A percentile compares a stretch with the other conserved stretches of the same genome.
Evolutionary conservation across 2,888 invertebrate genomes (phyloP).

Genomic region (Ophion ellenae): DNA sequence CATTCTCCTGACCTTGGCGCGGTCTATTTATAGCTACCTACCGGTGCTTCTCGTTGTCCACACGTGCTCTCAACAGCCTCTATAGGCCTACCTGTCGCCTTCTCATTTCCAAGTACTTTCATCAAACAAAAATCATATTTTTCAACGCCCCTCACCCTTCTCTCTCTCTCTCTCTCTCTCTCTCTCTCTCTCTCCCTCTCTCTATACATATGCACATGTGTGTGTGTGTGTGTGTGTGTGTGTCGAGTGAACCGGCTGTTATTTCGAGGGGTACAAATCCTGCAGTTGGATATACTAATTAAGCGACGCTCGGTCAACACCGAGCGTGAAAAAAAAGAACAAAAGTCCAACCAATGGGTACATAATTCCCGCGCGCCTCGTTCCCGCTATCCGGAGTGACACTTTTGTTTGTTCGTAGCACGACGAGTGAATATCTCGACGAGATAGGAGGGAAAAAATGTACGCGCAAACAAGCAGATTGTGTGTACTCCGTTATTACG

Average conservation of each 20-base stretch:
- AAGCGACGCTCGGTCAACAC: too few relatives aligned
- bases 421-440: conserved; percentile 15
- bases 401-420: conserved; percentile 22
- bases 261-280: too few relatives aligned
- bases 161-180: too few relatives aligned
- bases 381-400: background rate
- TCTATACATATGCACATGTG: too few relatives aligned
- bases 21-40: conserved; percentile 78
- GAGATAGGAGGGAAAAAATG: conserved; percentile 9
- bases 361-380: too few relatives aligned
- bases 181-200: too few relatives aligned
- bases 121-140: conserved; percentile 1
- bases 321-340: too few relatives aligned
- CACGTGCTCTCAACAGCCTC: conserved; percentile 72
- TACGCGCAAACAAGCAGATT: conserved; percentile 22
- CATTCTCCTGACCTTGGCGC: conserved; percentile 81
- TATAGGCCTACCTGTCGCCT: conserved; percentile 51
- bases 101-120: conserved; percentile 31
- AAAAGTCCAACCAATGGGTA: too few relatives aligned
- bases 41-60: conserved; percentile 75
- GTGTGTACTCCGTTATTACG: conserved; percentile 35
- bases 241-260: too few relatives aligned
- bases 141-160: too few relatives aligned
- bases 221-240: too few relatives aligned
- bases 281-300: too few relatives aligned